phyloP scores from a whole-genome alignment of 2,888 invertebrate species.

The Adela reaumurella region DNA sequence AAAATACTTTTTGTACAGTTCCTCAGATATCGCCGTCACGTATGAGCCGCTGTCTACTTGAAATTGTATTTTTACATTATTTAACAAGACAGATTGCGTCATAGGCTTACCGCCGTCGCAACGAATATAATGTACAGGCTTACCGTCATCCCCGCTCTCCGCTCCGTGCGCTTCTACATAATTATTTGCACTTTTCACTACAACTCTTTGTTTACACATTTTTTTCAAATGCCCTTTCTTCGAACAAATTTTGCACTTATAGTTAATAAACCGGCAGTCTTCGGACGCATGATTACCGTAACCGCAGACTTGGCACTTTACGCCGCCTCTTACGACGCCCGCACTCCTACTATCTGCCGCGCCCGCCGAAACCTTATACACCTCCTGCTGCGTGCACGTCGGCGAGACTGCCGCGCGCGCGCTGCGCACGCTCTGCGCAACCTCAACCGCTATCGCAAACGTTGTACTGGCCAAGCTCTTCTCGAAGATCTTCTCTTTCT shows the following conservation, averaged over 20 bases:
- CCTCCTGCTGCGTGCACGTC: neutral
- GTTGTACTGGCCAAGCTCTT: neutral
- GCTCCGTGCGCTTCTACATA: slow-evolving; percentile 7
- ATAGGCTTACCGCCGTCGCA: slow-evolving; percentile 8
- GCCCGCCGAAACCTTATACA: neutral
- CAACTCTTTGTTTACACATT: slow-evolving; percentile 12
- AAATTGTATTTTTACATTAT: slow-evolving; percentile 9
- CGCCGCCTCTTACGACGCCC: neutral
- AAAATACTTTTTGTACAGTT: slow-evolving; percentile 7
- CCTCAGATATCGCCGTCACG: slow-evolving; percentile 10
- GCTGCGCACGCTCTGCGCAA: no score
- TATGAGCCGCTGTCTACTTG: slow-evolving; percentile 12
- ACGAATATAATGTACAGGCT: slow-evolving; percentile 10
- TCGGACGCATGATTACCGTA: slow-evolving; percentile 11
- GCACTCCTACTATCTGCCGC: neutral
- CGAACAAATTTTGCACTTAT: slow-evolving; percentile 13
- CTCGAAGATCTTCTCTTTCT: slow-evolving; percentile 1
- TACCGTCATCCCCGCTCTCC: slow-evolving; percentile 12
- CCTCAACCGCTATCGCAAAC: neutral
- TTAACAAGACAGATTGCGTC: slow-evolving; percentile 7
- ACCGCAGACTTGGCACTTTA: slow-evolving; percentile 15
- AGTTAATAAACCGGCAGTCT: slow-evolving; percentile 13
- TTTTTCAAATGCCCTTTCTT: slow-evolving; percentile 11
- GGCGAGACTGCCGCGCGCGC: no score
- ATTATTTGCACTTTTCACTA: slow-evolving; percentile 1